These are phyloP conservation scores for Alectoris magna DNA, from an alignment of 2,797 vertebrate species.

Conservation along the genomic window DNA sequence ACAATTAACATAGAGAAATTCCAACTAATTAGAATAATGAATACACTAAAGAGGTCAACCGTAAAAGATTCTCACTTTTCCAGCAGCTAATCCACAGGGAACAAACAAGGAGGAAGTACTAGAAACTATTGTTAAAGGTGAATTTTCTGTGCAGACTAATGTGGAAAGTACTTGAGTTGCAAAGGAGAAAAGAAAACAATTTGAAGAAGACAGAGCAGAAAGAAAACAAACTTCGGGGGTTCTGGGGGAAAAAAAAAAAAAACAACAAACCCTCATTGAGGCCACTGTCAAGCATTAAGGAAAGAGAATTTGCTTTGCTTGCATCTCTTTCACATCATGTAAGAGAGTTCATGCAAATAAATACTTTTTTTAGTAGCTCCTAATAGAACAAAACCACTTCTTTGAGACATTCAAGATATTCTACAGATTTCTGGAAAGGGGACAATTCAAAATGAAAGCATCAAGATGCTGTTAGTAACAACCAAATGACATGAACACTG, in stretches of 20 bases:
- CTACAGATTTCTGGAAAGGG: background rate
- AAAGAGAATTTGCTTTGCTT: background rate
- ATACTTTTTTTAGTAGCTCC: background rate
- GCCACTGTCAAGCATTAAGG: background rate
- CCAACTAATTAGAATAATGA: slow-evolving; percentile 1
- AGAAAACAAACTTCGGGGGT: background rate
- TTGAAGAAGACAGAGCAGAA: background rate
- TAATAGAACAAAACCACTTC: background rate
- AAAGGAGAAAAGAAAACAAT: background rate
- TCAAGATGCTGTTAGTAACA: background rate
- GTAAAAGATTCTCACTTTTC: background rate
- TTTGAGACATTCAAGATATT: background rate
- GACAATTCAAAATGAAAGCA: background rate
- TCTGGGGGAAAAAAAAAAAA: background rate
- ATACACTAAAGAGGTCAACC: background rate
- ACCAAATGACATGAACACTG: background rate
- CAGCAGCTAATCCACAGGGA: background rate
- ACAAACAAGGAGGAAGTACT: background rate
- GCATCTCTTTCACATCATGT: background rate
- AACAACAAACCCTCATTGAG: background rate
- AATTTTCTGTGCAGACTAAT: background rate
- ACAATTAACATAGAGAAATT: slow-evolving; percentile 7
- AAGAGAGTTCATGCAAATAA: background rate
- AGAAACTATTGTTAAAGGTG: background rate
- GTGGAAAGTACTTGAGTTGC: background rate